phyloP scores from a whole-genome alignment of 1,140 invertebrate species.

The Holcopasites calliopsidis region DNA sequence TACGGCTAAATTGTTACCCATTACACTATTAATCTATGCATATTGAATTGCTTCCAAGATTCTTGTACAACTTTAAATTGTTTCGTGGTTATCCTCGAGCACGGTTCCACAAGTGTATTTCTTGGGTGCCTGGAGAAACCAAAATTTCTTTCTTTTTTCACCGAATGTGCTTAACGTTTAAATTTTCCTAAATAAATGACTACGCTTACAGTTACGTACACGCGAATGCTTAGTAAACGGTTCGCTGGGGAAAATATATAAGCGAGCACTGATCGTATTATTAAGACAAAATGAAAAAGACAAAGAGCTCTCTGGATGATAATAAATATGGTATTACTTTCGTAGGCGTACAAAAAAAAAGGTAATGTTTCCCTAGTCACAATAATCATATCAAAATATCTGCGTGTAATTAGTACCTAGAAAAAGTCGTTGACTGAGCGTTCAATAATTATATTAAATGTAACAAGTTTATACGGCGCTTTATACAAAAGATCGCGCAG shows the following conservation, averaged over 20 bases:
- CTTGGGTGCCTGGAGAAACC: too few species aligned
- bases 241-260: slow-evolving; percentile 33
- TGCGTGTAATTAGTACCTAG: slow-evolving; percentile 60
- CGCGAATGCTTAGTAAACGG: slow-evolving; percentile 19
- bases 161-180: not conserved
- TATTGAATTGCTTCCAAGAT: slow-evolving; percentile 21
- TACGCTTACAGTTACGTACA: slow-evolving; percentile 42
- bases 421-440: slow-evolving; percentile 27
- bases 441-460: too few species aligned
- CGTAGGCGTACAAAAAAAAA: slow-evolving; percentile 27
- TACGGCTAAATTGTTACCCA: slow-evolving; percentile 67
- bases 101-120: slow-evolving; percentile 13
- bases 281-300: slow-evolving; percentile 26
- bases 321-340: slow-evolving; percentile 66
- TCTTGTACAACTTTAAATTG: slow-evolving; percentile 22
- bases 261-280: slow-evolving; percentile 36
- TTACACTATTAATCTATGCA: slow-evolving; percentile 63
- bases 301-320: slow-evolving; percentile 28
- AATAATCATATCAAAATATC: slow-evolving; percentile 56
- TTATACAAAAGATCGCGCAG: slow-evolving; percentile 12
- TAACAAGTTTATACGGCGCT: not conserved
- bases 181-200: not conserved
- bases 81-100: slow-evolving; percentile 2
- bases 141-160: not conserved
- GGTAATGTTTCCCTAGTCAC: slow-evolving; percentile 44